Base-by-base conservation (phyloP, 1,140 invertebrate species). In the Wiebesia pumilae region DNA sequence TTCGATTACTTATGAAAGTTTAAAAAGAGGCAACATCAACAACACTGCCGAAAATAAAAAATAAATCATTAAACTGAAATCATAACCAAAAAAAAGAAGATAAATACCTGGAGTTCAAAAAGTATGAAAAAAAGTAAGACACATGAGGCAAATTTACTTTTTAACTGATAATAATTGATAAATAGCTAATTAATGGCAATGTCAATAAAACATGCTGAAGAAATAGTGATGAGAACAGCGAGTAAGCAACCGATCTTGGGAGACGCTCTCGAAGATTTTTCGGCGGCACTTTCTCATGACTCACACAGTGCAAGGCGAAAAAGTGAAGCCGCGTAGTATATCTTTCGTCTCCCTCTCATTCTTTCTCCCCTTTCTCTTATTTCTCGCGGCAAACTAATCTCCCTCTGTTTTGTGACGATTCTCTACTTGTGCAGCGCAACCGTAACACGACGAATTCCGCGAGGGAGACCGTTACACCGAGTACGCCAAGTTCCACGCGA, bases 261-360 rank as follows among this genome's bases (percentile, higher is more conserved):
- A 81, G 78, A 81, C 38, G 62, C 79, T 47, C 38, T 7, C 3
- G 1, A 67, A 83, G 47, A 73, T 73, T 73, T 54, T 83, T 71
- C 69, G 47, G 43, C 43, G 43, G 21, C 81, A 73, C 81, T 83
- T 83, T 83, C 81, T 82, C 67, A 73, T 83, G 81, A 83, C 67
- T 83, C 81, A 83, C 43, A 58, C 67, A 30, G 9, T 38, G 54
- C 14, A 54, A 19, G 33, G 40, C 24, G 43, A 65, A 35, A 62
- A 65, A 65, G 33, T 21, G 10, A 82, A 51, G 81, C 54, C 51
- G 19, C 12, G 43, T 12, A 47, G 43, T 12, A 54, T n/a, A 69
- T 71, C 43, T 83, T 35, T 73, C 33, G 67, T 83, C 65, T 82
- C 81, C 67, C 81, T 51, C 81, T 69, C 27, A 38, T 47, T 81